A percentile compares a stretch with the other conserved stretches of the same genome.
Evolutionary conservation across 2,797 vertebrate genomes (phyloP).

Genomic region (Anabacerthia variegaticeps): DNA sequence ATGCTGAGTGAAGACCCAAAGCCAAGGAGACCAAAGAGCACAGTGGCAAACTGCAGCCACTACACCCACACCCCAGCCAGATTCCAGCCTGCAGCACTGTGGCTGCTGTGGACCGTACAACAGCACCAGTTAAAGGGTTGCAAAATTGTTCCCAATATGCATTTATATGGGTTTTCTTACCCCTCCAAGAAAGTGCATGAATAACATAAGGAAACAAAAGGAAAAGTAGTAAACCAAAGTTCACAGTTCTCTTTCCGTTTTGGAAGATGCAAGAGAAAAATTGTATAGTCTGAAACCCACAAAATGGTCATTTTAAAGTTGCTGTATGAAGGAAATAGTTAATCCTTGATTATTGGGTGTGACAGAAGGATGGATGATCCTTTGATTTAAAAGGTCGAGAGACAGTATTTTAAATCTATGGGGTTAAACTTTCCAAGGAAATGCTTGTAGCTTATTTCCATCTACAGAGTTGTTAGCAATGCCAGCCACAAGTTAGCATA

Average conservation of each 20-base stretch:
- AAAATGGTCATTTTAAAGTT: background rate
- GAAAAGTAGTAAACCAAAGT: background rate
- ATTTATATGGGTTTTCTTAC: background rate
- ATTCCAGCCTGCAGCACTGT: background rate
- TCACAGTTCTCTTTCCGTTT: background rate
- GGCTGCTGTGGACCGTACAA: background rate
- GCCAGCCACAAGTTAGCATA: background rate
- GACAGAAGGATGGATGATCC: background rate
- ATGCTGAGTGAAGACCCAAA: background rate
- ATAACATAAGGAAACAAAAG: background rate
- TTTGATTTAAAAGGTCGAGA: background rate
- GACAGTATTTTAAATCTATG: background rate
- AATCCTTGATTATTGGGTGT: background rate
- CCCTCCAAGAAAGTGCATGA: background rate
- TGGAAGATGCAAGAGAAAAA: background rate
- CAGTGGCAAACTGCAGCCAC: background rate
- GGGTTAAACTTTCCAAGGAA: background rate
- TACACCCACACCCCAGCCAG: fast-evolving
- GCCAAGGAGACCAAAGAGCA: fast-evolving
- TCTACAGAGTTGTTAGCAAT: background rate
- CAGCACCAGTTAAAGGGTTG: background rate
- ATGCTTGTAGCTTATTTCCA: background rate
- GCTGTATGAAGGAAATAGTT: background rate
- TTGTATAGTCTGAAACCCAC: fast-evolving
- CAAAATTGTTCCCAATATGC: background rate